phyloP scores from a whole-genome alignment of 1,140 invertebrate genomes.

The Drosophila bocqueti region DNA sequence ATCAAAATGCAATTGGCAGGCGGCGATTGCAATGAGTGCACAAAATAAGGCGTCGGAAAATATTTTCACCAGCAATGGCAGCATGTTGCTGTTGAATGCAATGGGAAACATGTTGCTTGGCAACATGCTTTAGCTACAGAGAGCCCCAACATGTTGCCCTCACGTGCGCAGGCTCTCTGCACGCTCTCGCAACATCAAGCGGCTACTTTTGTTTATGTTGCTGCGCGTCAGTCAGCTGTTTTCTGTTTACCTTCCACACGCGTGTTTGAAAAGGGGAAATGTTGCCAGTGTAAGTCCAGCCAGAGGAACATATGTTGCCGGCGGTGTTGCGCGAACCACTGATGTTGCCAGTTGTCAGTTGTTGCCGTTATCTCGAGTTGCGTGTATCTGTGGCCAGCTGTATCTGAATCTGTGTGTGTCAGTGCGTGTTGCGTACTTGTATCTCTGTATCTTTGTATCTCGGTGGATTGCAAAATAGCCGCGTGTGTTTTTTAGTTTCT shows the following conservation, averaged over 20 bases:
- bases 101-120: slow-evolving; percentile 3
- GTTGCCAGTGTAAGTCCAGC: slow-evolving; percentile 45
- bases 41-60: neutral
- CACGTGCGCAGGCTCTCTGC: slow-evolving; percentile 36
- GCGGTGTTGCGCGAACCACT: slow-evolving; percentile 4
- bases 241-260: slow-evolving; percentile 53
- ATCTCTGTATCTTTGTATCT: slow-evolving; percentile 10
- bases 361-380: slow-evolving; percentile 42
- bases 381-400: slow-evolving; percentile 11
- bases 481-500: slow-evolving; percentile 29
- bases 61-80: slow-evolving; percentile 1
- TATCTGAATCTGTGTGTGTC: slow-evolving; percentile 23
- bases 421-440: slow-evolving; percentile 27
- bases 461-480: slow-evolving; percentile 41
- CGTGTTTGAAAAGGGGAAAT: slow-evolving; percentile 22
- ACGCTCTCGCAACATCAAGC: slow-evolving; percentile 17
- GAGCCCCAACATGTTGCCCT: slow-evolving; percentile 24
- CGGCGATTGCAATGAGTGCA: slow-evolving; percentile 10
- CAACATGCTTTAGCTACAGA: slow-evolving; percentile 5
- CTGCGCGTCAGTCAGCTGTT: slow-evolving; percentile 44
- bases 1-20: slow-evolving; percentile 40
- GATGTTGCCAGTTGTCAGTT: slow-evolving; percentile 35
- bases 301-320: slow-evolving; percentile 42
- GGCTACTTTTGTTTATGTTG: slow-evolving; percentile 49
- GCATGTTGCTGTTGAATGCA: neutral